Evolutionary conservation across 1,140 invertebrate species (phyloP), one percentile per base, ranked within the genome.

Genomic region (Chrysoperla carnea): DNA sequence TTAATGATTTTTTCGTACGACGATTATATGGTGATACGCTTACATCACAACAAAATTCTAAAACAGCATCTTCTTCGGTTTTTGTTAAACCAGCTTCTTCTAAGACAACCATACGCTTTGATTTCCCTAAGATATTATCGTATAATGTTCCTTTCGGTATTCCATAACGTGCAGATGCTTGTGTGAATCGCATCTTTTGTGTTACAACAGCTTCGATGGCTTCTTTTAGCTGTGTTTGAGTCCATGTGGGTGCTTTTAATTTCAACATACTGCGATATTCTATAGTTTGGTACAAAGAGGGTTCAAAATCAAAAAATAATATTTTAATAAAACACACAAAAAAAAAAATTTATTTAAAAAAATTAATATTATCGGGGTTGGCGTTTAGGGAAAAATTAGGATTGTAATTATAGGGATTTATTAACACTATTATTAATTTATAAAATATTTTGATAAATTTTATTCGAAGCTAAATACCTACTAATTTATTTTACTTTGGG

Each of bases 61-160:
- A 60, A 4, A 81, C 70, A 0, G 73, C 68, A 15, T 63, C 63
- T 53, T 83, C 79, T 54, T 83, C 78, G 46, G 52, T 55, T 9
- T 61, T 33, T n/a, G 67, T 64, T 13, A 83, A 56, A 4, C 68
- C 75, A 0, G 74, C 73, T 50, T 81, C 77, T 48, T 81, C 78
- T 42, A 82, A 59, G 0, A 81, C 74, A 47, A 76, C 71, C 78
- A 82, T 82, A 36, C 80, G 61, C 61, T 79, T 80, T 8, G 77
- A 76, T 61, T 83, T 83, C 9, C 80, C 80, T 40, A 83, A 62
- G 52, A 83, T 81, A 58, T 81, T 83, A 63, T 82, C 78, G 63
- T 82, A 83, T 11, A 83, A 66, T 3, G 80, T 83, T 13, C 78
- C 78, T 60, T 83, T 83, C 1, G 80, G 80, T 55, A 83, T 81